Evolutionary conservation across 1,140 invertebrate genomes (phyloP).

Genomic region (Paralvinella palmiformis): DNA sequence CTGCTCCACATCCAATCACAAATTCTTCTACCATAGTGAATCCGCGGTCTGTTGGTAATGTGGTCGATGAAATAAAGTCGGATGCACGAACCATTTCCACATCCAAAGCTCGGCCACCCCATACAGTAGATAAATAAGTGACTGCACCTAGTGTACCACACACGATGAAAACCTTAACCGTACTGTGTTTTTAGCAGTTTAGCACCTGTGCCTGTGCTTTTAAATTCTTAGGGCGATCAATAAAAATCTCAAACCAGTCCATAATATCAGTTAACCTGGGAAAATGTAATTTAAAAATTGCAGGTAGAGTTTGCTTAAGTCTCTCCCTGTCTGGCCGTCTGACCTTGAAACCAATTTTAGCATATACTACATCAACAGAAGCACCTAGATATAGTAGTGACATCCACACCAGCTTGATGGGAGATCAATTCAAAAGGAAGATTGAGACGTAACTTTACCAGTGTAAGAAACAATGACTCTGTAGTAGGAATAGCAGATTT

Average conservation of each 20-base stretch:
- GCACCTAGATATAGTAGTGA: slow-evolving; percentile 1
- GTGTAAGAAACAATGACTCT: not conserved
- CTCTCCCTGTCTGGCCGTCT: slow-evolving; percentile 7
- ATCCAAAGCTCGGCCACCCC: slow-evolving; percentile 26
- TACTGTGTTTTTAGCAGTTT: slow-evolving; percentile 24
- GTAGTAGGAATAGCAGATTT: not conserved
- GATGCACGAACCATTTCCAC: slow-evolving; percentile 18
- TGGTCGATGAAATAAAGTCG: slow-evolving; percentile 17
- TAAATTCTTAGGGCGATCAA: slow-evolving; percentile 23
- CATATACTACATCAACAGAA: slow-evolving; percentile 2
- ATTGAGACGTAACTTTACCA: slow-evolving; percentile 4
- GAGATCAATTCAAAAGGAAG: slow-evolving; percentile 5
- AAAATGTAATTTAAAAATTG: slow-evolving; percentile 20
- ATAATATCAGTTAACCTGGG: slow-evolving; percentile 22
- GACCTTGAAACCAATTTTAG: slow-evolving; percentile 2
- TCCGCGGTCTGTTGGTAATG: slow-evolving; percentile 22
- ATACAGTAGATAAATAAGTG: slow-evolving; percentile 22
- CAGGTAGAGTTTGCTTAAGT: slow-evolving; percentile 13
- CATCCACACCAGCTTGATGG: slow-evolving; percentile 6
- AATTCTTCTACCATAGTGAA: slow-evolving; percentile 24
- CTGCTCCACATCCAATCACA: slow-evolving; percentile 19
- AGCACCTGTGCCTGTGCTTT: slow-evolving; percentile 17
- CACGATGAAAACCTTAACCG: slow-evolving; percentile 24
- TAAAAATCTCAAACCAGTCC: slow-evolving; percentile 30
- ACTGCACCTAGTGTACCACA: slow-evolving; percentile 22